Evolutionary conservation across 2,113 vertebrate genomes (phyloP), one percentile per base, ranked within the genome.

Genomic region (Gnathochromis pfefferi): DNA sequence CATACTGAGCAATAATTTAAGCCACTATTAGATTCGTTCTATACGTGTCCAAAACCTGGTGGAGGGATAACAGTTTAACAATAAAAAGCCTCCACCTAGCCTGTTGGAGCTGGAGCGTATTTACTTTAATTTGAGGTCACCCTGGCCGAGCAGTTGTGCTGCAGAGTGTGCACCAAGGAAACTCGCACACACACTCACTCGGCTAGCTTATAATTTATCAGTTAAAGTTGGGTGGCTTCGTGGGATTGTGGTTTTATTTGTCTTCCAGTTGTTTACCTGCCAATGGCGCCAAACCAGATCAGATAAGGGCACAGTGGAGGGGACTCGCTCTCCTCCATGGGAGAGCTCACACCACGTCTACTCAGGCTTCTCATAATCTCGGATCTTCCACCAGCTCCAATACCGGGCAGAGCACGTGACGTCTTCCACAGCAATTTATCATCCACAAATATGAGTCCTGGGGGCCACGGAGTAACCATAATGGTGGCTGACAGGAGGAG

Each of bases 51-150:
- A 9, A 57, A 28, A 81, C 53, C 53, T 65, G 40, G 81, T 82
- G 26, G 73, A 80, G 68, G 81, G 60, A 73, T 89, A 86, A 85
- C 83, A 31, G 49, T 86, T 84, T 79, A 75, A 85, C 23, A 28
- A 68, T 85, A 80, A 60, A 80, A 31, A 51, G 85, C 80, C 84
- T 63, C 81, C 79, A 89, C 81, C 85, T 82, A 49, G 86, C 57
- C 79, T 75, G 84, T 87, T 12, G 17, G 68, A 90, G 87, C 21
- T 58, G 5, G 75, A 33, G 38, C 65, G 23, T 78, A 89, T 94
- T 94, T 90, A 87, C 93, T 95, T 93, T 92, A 47, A 82, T 91
- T 89, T 82, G 91, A 91, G 85, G 89, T 93, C 91, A 90, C 84
- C 57, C 83, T 84, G 83, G 83, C 63, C 21, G 26, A 87, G 82